phyloP scores from a whole-genome alignment of 37 sponge, comb jelly and placozoan species.

The Tethya wilhelma region DNA sequence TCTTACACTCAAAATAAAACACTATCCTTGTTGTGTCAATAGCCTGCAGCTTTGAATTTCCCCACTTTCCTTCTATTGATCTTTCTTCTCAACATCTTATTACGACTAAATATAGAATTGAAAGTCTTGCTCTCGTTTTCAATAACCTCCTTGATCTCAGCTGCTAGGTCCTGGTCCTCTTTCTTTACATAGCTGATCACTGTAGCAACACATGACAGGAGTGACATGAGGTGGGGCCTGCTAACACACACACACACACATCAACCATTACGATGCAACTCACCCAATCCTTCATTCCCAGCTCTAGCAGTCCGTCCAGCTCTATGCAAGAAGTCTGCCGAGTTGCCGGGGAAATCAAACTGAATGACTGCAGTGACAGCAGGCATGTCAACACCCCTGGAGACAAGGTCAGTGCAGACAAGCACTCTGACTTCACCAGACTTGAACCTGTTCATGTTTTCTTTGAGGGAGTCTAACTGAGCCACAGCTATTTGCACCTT shows the following conservation, averaged over 20 bases:
- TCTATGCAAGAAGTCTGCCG: conserved; percentile 79
- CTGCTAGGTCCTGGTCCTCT: conserved; percentile 35
- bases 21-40: too few species aligned
- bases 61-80: conserved; percentile 55
- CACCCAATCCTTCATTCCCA: conserved; percentile 74
- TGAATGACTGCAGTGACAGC: conserved; percentile 71
- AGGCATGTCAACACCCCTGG: conserved; percentile 82
- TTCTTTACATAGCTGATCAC: conserved; percentile 57
- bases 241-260: not conserved
- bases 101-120: conserved; percentile 74
- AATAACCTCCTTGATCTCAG: conserved; percentile 44
- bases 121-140: conserved; percentile 36
- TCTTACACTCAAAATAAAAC: too few species aligned
- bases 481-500: too few species aligned
- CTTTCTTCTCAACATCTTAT: conserved; percentile 80
- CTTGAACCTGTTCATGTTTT: conserved; percentile 34
- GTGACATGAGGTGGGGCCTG: not conserved
- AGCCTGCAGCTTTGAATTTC: too few species aligned
- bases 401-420: conserved; percentile 72
- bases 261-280: not conserved
- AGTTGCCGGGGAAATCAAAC: conserved; percentile 84
- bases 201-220: not conserved
- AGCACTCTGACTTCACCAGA: conserved; percentile 49
- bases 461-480: too few species aligned
- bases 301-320: conserved; percentile 87